Conservation (phyloP, 2,113 vertebrate genomes). For the Bothrops jararaca region DNA sequence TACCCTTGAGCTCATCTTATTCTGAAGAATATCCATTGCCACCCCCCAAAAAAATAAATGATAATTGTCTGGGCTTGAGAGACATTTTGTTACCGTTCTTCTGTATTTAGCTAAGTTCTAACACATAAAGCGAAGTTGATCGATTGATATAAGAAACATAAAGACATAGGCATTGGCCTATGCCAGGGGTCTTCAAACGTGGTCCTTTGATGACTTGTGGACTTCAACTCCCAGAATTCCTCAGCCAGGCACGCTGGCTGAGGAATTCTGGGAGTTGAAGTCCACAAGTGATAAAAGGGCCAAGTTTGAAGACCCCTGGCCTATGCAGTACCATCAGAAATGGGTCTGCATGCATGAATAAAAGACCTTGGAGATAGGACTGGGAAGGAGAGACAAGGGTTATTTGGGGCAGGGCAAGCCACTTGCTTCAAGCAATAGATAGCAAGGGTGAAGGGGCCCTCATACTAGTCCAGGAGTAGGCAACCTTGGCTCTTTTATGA, state of each 20-base stretch:
- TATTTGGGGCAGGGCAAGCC: background rate
- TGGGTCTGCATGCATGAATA: background rate
- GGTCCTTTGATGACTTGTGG: no score
- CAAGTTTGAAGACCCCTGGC: no score
- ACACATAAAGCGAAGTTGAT: background rate
- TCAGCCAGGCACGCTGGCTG: no score
- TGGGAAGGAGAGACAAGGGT: background rate
- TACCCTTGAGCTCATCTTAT: conserved; percentile 34
- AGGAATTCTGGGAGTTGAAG: no score
- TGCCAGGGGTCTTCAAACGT: no score
- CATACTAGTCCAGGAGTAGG: background rate
- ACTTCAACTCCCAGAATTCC: no score
- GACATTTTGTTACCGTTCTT: background rate
- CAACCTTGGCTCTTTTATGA: no score
- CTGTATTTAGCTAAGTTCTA: conserved; percentile 11
- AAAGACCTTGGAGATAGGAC: background rate
- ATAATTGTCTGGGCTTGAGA: conserved; percentile 13
- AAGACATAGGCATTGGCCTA: background rate
- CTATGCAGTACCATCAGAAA: background rate
- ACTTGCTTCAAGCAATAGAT: background rate
- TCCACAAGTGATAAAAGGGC: no score
- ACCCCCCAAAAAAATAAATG: conserved; percentile 5
- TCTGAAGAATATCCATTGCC: conserved; percentile 23
- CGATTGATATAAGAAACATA: background rate
- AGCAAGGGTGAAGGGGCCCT: background rate